These are phyloP conservation scores for Trachythela sp. DNA, from an alignment of 64 coral and sea anemone species.

Conservation along the genomic window DNA sequence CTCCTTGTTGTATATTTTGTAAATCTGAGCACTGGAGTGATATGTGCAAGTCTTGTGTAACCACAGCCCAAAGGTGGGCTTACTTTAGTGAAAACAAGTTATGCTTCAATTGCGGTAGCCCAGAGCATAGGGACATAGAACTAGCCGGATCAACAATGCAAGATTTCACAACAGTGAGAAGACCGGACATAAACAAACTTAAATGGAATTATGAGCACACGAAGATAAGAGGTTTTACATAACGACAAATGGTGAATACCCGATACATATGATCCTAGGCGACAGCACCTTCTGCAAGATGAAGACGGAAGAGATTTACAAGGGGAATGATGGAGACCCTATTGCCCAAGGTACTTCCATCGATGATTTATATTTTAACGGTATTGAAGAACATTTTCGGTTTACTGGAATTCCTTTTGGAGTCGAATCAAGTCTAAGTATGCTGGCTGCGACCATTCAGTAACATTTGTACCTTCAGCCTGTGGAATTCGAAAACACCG, in stretches of 20 bases:
- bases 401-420: too few relatives aligned
- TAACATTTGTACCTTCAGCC: neutral
- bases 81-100: neutral
- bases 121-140: slow-evolving; percentile 8
- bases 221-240: slow-evolving; percentile 26
- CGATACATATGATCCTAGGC: neutral
- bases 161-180: neutral
- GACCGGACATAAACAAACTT: neutral
- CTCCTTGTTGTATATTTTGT: neutral
- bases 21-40: neutral
- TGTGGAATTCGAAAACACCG: neutral
- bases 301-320: neutral
- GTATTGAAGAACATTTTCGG: too few relatives aligned
- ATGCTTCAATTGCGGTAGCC: neutral
- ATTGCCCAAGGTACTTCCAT: neutral
- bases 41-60: neutral
- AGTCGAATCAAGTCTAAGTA: neutral
- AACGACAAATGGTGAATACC: neutral
- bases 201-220: neutral
- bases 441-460: neutral
- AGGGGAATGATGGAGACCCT: neutral
- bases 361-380: neutral
- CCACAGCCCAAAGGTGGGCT: neutral
- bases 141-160: neutral
- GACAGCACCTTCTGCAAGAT: slow-evolving; percentile 26